Evolutionary conservation across 2,113 vertebrate genomes (phyloP).

Genomic region (Bombycilla garrulus): DNA sequence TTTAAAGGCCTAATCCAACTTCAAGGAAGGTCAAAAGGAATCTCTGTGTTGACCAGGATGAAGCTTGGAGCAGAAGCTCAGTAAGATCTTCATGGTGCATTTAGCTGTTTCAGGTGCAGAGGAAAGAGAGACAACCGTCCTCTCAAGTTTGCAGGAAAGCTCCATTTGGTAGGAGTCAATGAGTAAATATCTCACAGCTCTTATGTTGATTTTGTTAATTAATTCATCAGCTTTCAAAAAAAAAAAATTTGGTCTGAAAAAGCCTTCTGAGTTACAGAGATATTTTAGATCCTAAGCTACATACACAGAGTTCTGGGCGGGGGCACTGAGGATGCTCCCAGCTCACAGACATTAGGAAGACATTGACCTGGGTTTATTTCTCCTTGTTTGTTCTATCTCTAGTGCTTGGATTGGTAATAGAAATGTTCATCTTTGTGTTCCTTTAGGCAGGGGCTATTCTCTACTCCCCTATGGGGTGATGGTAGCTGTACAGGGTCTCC

Average conservation of each 20-base stretch:
- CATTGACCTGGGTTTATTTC: background rate
- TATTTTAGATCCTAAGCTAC: background rate
- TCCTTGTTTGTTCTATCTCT: background rate
- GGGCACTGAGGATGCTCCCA: background rate
- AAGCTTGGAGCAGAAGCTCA: background rate
- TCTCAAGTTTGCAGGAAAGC: background rate
- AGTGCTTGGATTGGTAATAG: background rate
- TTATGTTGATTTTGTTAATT: background rate
- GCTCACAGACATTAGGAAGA: background rate
- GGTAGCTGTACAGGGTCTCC: background rate
- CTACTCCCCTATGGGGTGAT: background rate
- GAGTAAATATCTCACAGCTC: background rate
- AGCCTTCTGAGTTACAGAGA: background rate
- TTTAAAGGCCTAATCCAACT: background rate
- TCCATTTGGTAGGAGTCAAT: background rate
- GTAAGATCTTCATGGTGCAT: background rate
- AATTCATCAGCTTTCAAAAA: background rate
- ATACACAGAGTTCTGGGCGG: background rate
- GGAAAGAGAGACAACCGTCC: background rate
- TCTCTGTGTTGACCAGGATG: background rate
- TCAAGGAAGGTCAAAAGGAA: constrained; percentile 35
- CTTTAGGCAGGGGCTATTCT: background rate
- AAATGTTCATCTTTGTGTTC: background rate
- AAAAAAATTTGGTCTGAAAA: background rate
- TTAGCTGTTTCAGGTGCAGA: background rate